Base-by-base conservation (phyloP, 2,888 invertebrate species). In the Drosophila hamatofila region DNA sequence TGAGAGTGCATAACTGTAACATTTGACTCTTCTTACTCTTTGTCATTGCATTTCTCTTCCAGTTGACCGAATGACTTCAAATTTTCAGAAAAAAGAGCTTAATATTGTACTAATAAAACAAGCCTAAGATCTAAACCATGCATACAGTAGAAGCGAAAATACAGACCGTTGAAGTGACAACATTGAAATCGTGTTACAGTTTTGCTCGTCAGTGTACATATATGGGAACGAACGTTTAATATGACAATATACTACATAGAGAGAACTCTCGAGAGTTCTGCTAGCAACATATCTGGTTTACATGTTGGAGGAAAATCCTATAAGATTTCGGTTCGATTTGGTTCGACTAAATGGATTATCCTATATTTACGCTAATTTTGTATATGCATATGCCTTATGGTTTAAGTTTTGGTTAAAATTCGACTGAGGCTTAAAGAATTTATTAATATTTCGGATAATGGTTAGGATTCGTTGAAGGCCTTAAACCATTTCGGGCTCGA, bases 251-350 rank as follows among this genome's bases (percentile, higher is more conserved):
- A 27, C 11, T 30, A 41, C 23, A 33, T 6, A 16, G 21, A 58
- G 54, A 42, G 3, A 5, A 11, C 30, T 11, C 30, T 11, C 9
- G 30, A 30, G 30, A 59, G 59, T 21, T 27, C 9, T 71, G 54
- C 21, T 21, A 55, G 14, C 18, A 27, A 73, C 58, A 72, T 65
- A 65, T 58, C 74, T 57, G 46, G 23, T 42, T 42, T 12, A 42
- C 21, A 14, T 44, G 14, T 44, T 44, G 8, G 46, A 46, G 46
- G 16, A 6, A 25, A 25, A 25, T 25, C 46, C 4, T 8, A 25
- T 7, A 16, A 12, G 25, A 16, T 6, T 18, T 18, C 41, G 18
- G 18, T 41, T 41, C 21, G 42, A 11, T 21, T 46, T 4, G 4
- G 46, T 46, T 46, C 25, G 25, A 9, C 16, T n/a, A 2, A 16